A percentile compares a stretch with the other conserved stretches of the same genome.
These are phyloP conservation scores for Labia minor DNA, from an alignment of 2,888 invertebrate genomes.

Conservation along the genomic window DNA sequence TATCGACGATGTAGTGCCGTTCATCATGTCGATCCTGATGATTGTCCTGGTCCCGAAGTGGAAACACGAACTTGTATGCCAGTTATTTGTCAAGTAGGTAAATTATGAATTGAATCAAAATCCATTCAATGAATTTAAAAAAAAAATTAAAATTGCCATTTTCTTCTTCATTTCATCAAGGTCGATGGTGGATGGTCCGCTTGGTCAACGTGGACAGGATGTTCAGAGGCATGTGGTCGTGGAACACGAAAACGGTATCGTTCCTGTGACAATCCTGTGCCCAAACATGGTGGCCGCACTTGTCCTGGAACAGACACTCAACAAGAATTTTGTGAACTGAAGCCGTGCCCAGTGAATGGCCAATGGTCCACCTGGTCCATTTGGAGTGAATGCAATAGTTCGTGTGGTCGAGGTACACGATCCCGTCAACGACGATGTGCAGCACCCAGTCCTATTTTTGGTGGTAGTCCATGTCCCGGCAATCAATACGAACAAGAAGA, in stretches of 20 bases:
- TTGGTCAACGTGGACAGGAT: conserved; percentile 39
- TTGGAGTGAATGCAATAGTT: conserved; percentile 45
- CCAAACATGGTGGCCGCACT: conserved; percentile 35
- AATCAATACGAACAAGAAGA: conserved; percentile 30
- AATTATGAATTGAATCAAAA: neutral
- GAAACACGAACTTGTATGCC: conserved; percentile 40
- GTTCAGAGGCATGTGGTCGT: conserved; percentile 38
- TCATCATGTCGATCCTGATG: conserved; percentile 21
- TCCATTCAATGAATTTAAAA: neutral
- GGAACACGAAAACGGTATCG: conserved; percentile 36
- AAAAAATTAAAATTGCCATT: neutral
- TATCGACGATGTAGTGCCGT: conserved; percentile 36
- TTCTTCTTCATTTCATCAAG: conserved; percentile 24
- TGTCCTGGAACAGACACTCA: conserved; percentile 36
- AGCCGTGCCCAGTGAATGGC: conserved; percentile 39
- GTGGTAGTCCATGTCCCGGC: conserved; percentile 37
- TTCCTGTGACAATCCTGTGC: conserved; percentile 36
- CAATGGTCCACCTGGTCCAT: conserved; percentile 42
- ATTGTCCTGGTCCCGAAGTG: conserved; percentile 32
- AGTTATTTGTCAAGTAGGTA: conserved; percentile 40
- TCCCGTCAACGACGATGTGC: conserved; percentile 42
- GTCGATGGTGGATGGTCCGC: conserved; percentile 35
- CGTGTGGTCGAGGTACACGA: conserved; percentile 44
- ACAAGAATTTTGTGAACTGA: conserved; percentile 35
- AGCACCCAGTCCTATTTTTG: conserved; percentile 37